A percentile compares a stretch with the other conserved stretches of the same genome.
phyloP scores from a whole-genome alignment of 2,797 vertebrate genomes.

The Clarias fuscus region DNA sequence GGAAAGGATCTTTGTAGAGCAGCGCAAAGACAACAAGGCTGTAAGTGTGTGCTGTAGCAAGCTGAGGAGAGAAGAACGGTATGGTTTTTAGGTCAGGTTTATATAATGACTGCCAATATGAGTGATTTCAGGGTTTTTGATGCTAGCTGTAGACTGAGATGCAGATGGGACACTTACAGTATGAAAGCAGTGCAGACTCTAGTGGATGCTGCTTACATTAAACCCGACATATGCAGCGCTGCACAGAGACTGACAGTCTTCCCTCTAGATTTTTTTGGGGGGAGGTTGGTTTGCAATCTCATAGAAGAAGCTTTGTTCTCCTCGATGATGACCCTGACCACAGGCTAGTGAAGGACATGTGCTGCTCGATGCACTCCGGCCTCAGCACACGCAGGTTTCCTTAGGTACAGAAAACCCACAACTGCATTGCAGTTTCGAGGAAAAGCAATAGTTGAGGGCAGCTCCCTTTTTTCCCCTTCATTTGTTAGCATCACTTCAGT shows the following conservation, averaged over 20 bases:
- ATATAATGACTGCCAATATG: constrained; percentile 25
- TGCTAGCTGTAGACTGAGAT: constrained; percentile 5
- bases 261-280: not conserved
- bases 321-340: constrained; percentile 6
- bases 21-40: not conserved
- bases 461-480: constrained; percentile 18
- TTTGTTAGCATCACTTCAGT: constrained; percentile 35
- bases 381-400: constrained; percentile 7
- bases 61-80: constrained; percentile 9
- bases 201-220: constrained; percentile 19
- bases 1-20: constrained; percentile 21
- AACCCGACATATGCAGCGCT: not conserved
- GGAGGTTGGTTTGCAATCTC: too few species aligned
- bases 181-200: constrained; percentile 19
- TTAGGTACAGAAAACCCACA: constrained; percentile 1
- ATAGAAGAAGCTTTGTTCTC: constrained; percentile 6
- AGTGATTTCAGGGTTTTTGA: constrained; percentile 18
- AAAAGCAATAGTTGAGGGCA: constrained; percentile 35
- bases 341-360: not conserved
- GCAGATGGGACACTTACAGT: constrained; percentile 10
- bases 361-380: constrained; percentile 12
- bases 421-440: constrained; percentile 21
- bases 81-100: constrained; percentile 37
- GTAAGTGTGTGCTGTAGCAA: constrained; percentile 13
- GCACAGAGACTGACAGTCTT: constrained; percentile 14